These are phyloP conservation scores for Leptobrachium leishanense DNA, from an alignment of 2,113 vertebrate species.

Conservation along the genomic window DNA sequence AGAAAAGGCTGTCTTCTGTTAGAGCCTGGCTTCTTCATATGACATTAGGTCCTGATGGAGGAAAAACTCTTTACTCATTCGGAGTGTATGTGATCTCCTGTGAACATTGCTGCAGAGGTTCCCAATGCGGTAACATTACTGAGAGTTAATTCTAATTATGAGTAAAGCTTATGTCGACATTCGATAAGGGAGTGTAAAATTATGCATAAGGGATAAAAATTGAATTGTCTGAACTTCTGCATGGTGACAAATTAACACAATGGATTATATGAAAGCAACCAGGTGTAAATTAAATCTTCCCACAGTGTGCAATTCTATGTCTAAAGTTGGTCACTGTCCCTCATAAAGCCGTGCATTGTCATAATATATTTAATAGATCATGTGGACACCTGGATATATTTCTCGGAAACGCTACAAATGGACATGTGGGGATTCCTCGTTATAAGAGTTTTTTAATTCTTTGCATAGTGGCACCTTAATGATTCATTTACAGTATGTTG, in stretches of 20 bases:
- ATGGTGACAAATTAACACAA: conserved; percentile 7
- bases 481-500: too few species aligned
- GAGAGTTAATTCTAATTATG: conserved; percentile 30
- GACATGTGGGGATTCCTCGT: neutral
- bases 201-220: conserved; percentile 27
- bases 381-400: neutral
- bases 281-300: conserved; percentile 23
- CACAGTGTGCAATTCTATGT: conserved; percentile 25
- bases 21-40: too few species aligned
- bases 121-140: conserved; percentile 38
- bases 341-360: conserved; percentile 3
- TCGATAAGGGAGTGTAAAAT: conserved; percentile 35
- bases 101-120: conserved; percentile 29
- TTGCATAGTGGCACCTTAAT: too few species aligned
- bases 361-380: conserved; percentile 14
- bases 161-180: conserved; percentile 34
- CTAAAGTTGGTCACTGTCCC: conserved; percentile 16
- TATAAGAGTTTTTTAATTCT: too few species aligned
- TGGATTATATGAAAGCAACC: conserved; percentile 27
- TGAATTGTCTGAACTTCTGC: conserved; percentile 26
- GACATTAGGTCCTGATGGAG: too few species aligned
- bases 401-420: neutral
- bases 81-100: conserved; percentile 8
- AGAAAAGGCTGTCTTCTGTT: too few species aligned
- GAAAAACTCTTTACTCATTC: neutral